phyloP scores from a whole-genome alignment of 2,797 vertebrate species.

The Lophius americanus region DNA sequence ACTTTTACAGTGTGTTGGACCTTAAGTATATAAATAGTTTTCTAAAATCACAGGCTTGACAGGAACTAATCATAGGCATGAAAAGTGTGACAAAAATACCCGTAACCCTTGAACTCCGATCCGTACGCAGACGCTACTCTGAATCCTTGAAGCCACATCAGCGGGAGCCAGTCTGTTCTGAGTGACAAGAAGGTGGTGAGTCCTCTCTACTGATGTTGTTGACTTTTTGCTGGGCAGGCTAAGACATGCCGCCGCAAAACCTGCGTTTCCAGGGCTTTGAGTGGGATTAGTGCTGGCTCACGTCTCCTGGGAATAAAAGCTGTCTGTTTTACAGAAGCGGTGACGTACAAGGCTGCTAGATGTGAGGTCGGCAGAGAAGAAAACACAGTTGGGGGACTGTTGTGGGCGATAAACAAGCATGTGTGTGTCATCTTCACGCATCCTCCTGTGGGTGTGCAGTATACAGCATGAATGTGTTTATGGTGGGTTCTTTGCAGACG shows the following conservation, averaged over 20 bases:
- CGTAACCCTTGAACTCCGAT: background rate
- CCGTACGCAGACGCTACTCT: no score
- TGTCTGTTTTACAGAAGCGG: slow-evolving; percentile 69
- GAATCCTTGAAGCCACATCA: background rate
- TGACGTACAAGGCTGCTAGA: slow-evolving; percentile 62
- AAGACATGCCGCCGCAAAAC: slow-evolving; percentile 60
- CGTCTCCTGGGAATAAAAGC: slow-evolving; percentile 61
- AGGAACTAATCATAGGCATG: background rate
- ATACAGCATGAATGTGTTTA: slow-evolving; percentile 19
- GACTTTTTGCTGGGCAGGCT: slow-evolving; percentile 50
- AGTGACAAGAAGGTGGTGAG: slow-evolving; percentile 34
- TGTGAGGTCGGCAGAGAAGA: slow-evolving; percentile 35
- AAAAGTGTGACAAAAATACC: background rate
- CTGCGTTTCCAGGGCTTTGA: slow-evolving; percentile 61
- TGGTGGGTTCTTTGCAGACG: slow-evolving; percentile 21
- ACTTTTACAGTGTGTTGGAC: no score
- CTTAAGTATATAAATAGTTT: background rate
- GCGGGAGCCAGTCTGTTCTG: slow-evolving; percentile 6
- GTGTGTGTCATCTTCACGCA: slow-evolving; percentile 15
- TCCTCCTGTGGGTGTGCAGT: slow-evolving; percentile 23
- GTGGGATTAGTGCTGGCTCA: slow-evolving; percentile 58
- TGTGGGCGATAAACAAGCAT: slow-evolving; percentile 24
- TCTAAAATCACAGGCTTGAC: background rate
- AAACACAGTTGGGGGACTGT: background rate
- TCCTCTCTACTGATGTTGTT: slow-evolving; percentile 31